A percentile compares a stretch with the other conserved stretches of the same genome.
These are phyloP conservation scores for Telmatochromis bifrenatus DNA, from an alignment of 2,113 vertebrate species.

Conservation along the genomic window DNA sequence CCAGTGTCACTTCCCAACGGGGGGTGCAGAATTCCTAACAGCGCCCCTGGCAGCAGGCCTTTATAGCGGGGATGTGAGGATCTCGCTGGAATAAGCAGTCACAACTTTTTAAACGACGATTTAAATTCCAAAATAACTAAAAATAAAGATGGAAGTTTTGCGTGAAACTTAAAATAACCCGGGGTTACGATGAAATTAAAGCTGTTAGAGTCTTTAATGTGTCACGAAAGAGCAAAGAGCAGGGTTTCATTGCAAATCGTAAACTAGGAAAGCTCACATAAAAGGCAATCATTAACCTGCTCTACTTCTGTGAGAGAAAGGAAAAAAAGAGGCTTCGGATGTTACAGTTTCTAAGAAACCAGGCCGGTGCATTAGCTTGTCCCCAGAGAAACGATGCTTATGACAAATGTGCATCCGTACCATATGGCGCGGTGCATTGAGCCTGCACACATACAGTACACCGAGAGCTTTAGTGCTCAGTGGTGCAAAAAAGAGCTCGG, in stretches of 20 bases:
- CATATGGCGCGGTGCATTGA: not conserved
- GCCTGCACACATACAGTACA: not conserved
- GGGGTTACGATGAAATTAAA: not conserved
- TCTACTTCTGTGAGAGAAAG: not conserved
- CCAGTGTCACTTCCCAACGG: constrained; percentile 33
- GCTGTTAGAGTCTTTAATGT: not conserved
- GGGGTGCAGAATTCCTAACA: constrained; percentile 34
- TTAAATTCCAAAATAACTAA: not conserved
- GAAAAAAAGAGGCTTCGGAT: not conserved
- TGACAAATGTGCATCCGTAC: constrained; percentile 2
- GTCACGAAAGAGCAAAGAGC: not conserved
- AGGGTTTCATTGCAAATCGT: not conserved
- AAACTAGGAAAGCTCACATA: not conserved
- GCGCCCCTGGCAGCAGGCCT: constrained; percentile 39
- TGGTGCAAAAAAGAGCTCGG: not conserved
- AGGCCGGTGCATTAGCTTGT: not conserved
- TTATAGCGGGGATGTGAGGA: not conserved
- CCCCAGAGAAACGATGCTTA: constrained; percentile 29
- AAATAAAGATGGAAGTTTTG: not conserved
- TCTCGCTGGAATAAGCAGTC: not conserved
- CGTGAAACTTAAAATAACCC: not conserved
- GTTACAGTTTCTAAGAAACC: not conserved
- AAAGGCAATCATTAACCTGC: not conserved
- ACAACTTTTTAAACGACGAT: not conserved
- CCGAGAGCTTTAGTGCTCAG: not conserved